Conservation (phyloP, 1,140 invertebrate genomes). For the Neotoxoptera formosana region DNA sequence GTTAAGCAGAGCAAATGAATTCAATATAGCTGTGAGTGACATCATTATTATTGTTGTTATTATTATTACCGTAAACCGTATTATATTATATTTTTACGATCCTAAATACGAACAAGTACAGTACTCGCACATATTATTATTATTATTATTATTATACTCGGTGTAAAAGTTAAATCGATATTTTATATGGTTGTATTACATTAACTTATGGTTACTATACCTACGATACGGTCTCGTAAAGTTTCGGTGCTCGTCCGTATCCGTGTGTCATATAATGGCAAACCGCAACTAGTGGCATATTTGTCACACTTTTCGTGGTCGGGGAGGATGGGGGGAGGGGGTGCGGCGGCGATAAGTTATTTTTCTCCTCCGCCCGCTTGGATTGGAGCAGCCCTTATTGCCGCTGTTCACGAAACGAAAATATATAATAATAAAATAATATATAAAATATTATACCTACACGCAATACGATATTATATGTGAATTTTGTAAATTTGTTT, state of each 20-base stretch:
- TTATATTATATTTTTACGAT: not conserved
- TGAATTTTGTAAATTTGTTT: slow-evolving; percentile 14
- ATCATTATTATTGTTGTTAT: not conserved
- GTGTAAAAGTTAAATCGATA: slow-evolving; percentile 26
- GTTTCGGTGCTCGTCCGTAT: slow-evolving; percentile 20
- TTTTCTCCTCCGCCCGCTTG: not conserved
- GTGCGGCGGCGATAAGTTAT: not conserved
- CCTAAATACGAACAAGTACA: not conserved
- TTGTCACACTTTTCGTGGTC: slow-evolving; percentile 39
- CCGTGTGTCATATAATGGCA: not conserved
- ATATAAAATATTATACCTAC: not conserved
- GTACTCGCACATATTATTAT: too few species aligned
- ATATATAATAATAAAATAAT: too few species aligned
- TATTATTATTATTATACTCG: too few species aligned
- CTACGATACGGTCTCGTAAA: not conserved
- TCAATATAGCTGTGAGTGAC: too few species aligned
- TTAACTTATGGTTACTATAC: not conserved
- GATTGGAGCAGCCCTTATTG: too few species aligned
- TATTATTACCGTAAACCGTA: not conserved
- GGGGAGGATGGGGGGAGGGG: not conserved
- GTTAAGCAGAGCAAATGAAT: not conserved
- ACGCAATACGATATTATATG: too few species aligned
- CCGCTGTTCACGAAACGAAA: not conserved
- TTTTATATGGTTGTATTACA: slow-evolving; percentile 26
- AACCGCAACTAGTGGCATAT: slow-evolving; percentile 56